Base-by-base conservation (phyloP, 2,888 invertebrate species). In the Aethes cnicana region DNA sequence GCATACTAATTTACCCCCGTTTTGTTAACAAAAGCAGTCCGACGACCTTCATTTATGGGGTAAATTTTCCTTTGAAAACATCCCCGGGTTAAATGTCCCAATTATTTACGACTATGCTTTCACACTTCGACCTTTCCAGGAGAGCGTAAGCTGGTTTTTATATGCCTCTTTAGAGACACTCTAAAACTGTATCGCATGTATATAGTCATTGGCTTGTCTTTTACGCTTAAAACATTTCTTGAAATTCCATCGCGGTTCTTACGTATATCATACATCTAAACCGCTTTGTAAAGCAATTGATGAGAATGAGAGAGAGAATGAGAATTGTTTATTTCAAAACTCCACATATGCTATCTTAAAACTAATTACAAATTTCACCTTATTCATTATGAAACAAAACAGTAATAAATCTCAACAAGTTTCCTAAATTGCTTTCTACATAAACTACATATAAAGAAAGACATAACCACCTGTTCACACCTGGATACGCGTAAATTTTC, bases 61-160 rank as follows among this genome's bases (percentile, higher is more conserved):
- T 66, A 69, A 77, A 74, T 64, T 75, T 72, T 61, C 64, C 61
- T 69, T 68, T 75, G 68, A 73, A 69, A 62, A 63, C 66, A 70
- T 66, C 68, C 71, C 67, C 62, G 65, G 72, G 70, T 71, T 74
- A 72, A 76, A 73, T 73, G 77, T 74, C 70, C 64, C 70, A 74
- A 77, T 77, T 77, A 77, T 77, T 79, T 78, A 79, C 72, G 72
- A 70, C 68, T 67, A 67, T 63, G 65, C 66, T 68, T 66, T 67
- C 64, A 57, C 59, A 59, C 61, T 65, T 64, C 63, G 65, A 66
- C 69, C 66, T 68, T 68, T 63, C 54, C 53, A 71, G 68, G 71
- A 69, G 69, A 74, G 71, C 64, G 64, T 65, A 68, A 70, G 68
- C 61, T 62, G 56, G 35, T 65, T 73, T 77, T 75, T 72, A 74